Evolutionary conservation across 2,797 vertebrate species (phyloP), one percentile per base, ranked within the genome.

Genomic region (Linurgus olivaceus): DNA sequence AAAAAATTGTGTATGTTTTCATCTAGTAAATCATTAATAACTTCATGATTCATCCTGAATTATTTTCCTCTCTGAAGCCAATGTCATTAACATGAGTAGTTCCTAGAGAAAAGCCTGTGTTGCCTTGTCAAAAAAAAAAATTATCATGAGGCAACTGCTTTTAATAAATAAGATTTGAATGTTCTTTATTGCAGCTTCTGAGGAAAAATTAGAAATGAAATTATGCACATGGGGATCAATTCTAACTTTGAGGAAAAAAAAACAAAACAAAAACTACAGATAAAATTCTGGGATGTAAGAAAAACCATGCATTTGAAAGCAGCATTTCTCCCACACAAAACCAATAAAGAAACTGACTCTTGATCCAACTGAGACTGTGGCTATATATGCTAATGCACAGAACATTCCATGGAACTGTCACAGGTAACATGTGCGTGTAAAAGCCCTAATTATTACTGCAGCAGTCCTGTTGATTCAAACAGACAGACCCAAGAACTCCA

Each of bases 161-260:
- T 94, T 85, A 96, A 94, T 95, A 96, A 90, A 80, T 86, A 93
- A 93, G 29, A 93, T 91, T 95, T 94, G 62, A 93, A 92, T 75
- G 57, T 71, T 89, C 51, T 94, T 94, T 90, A 93, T 80, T 65
- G 72, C 80, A 94, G 86, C 70, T 90, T 95, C 90, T 86, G 61
- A 90, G 25, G 63, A 90, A 94, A 96, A 94, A 88, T 82, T 84
- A 88, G 23, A 88, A 76, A 57, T 82, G 3, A 82, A 92, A 92
- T 77, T 88, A 88, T 71, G 35, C 75, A 91, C 61, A 71, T 19
- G 23, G 31, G 66, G 20, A 93, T 84, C 31, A 92, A 87, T 62
- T 77, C 28, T 74, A 86, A 74, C n/a, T 94, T 93, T 23, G 61
- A 93, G 35, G 8, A 9, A 58, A 86, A 51, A 51, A 72, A n/a